Percentiles rank a stretch among this genome's conserved stretches.
Conservation (phyloP, 2,113 vertebrate genomes). For the Verasper variegatus region DNA sequence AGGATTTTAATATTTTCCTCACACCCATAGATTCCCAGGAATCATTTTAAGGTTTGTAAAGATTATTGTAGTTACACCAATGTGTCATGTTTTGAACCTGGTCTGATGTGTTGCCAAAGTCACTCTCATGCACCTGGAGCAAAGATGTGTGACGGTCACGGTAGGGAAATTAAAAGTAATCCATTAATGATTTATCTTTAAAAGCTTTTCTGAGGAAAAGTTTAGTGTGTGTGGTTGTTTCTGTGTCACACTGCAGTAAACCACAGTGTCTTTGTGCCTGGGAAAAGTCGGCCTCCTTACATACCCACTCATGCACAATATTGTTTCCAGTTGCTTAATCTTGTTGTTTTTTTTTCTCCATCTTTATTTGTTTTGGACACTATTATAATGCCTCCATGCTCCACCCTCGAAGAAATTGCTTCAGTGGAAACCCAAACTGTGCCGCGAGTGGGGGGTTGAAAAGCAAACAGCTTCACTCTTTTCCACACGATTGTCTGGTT, state of each 20-base stretch:
- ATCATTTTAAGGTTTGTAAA: neutral
- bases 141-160: neutral
- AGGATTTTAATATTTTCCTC: neutral
- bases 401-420: constrained; percentile 16
- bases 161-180: neutral
- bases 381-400: neutral
- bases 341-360: neutral
- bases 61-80: too few relatives aligned
- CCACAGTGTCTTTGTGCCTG: constrained; percentile 5
- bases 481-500: neutral
- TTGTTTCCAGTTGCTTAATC: constrained; percentile 10
- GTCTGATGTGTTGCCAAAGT: neutral
- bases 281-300: constrained; percentile 14
- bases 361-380: neutral
- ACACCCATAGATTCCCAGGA: neutral
- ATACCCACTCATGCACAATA: constrained; percentile 37
- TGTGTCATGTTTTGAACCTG: neutral
- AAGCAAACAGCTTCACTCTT: constrained; percentile 9
- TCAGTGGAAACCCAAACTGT: constrained; percentile 10
- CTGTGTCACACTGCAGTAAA: neutral
- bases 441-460: neutral
- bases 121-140: neutral
- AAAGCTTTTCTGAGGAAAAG: neutral
- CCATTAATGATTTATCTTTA: neutral
- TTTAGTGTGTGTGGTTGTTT: constrained; percentile 2